phyloP scores from a whole-genome alignment of 2,113 vertebrate genomes.

The Murina feae region DNA sequence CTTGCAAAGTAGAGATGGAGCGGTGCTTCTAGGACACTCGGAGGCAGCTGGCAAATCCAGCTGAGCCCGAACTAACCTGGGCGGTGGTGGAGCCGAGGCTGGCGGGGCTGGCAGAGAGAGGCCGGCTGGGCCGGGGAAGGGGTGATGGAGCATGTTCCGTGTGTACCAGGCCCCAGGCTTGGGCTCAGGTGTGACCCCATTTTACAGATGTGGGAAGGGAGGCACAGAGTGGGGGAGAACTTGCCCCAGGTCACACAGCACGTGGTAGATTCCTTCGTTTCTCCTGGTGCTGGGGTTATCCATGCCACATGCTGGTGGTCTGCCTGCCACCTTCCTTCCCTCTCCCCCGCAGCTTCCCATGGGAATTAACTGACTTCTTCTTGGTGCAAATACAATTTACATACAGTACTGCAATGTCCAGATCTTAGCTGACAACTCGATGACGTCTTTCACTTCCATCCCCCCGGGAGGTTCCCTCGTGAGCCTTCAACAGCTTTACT shows the following conservation, averaged over 20 bases:
- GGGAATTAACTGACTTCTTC: neutral
- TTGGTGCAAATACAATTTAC: neutral
- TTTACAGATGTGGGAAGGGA: neutral
- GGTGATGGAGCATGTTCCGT: accelerated
- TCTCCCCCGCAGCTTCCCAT: accelerated
- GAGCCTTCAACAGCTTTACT: accelerated
- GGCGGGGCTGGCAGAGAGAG: neutral
- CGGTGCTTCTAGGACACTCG: accelerated
- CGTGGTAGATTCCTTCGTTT: accelerated
- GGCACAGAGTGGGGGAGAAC: neutral
- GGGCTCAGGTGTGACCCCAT: neutral
- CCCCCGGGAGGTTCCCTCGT: accelerated
- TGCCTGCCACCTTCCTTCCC: neutral
- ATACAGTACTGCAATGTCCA: accelerated
- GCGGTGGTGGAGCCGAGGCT: accelerated
- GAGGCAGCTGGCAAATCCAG: neutral
- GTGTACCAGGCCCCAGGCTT: neutral
- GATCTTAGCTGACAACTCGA: accelerated
- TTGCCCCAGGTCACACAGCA: neutral
- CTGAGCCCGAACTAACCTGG: accelerated
- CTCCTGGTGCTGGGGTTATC: too few species aligned
- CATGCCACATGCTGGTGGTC: accelerated
- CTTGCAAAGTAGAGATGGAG: neutral
- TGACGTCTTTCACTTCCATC: neutral
- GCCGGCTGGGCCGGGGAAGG: accelerated